A percentile compares a stretch with the other conserved stretches of the same genome.
phyloP scores from a whole-genome alignment of 1,140 invertebrate genomes.

The Acyrthosiphon pisum region DNA sequence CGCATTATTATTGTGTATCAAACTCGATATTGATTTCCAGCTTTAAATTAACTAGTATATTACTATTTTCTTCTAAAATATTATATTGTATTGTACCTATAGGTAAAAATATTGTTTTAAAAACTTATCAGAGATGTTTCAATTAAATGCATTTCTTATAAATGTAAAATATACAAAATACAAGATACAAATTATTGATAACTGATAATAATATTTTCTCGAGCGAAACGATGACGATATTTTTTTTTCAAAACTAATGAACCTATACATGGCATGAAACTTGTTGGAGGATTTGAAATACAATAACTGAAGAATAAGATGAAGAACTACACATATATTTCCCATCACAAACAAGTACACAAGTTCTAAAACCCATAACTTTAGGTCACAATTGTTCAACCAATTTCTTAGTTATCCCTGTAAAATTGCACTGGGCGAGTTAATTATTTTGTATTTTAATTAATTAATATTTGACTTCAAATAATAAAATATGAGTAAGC shows the following conservation, averaged over 20 bases:
- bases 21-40: neutral
- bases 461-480: neutral
- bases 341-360: neutral
- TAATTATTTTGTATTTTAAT: too few relatives aligned
- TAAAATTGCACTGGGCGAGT: neutral
- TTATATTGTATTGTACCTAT: neutral
- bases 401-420: neutral
- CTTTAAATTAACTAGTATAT: neutral
- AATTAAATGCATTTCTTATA: neutral
- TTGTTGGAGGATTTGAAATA: neutral
- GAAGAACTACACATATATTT: neutral
- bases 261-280: neutral
- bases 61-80: neutral
- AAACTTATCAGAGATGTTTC: neutral
- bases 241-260: neutral
- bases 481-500: neutral
- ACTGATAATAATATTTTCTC: neutral
- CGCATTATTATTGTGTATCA: neutral
- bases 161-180: neutral
- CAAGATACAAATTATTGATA: too few relatives aligned
- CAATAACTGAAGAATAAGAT: neutral
- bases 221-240: neutral
- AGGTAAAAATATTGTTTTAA: neutral
- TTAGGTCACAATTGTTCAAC: neutral
- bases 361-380: neutral